Evolutionary conservation across 2,113 vertebrate genomes (phyloP).

Genomic region (Athene noctua): DNA sequence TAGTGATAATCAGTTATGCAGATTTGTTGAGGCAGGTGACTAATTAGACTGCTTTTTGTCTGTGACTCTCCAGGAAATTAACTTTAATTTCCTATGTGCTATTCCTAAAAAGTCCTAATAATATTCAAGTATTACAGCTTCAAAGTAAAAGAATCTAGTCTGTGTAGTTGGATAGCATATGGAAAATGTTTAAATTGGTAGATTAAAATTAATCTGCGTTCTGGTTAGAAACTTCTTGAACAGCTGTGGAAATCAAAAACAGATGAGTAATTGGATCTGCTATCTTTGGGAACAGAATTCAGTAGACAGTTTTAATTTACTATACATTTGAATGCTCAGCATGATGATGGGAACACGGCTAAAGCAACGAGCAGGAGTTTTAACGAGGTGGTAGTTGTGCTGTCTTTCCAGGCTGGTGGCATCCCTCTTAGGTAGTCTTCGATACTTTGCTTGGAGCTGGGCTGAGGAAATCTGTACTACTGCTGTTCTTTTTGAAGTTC

Average conservation of each 20-base stretch:
- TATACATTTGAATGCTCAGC: neutral
- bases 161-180: neutral
- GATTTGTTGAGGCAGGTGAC: neutral
- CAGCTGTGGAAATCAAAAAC: constrained; percentile 23
- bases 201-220: neutral
- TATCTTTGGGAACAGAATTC: constrained; percentile 22
- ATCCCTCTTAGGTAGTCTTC: neutral
- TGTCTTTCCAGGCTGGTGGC: neutral
- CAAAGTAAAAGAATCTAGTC: neutral
- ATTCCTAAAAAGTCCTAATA: neutral
- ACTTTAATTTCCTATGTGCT: neutral
- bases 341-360: neutral
- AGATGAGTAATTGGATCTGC: neutral
- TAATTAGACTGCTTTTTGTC: neutral
- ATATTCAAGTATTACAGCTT: neutral
- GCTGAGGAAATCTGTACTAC: neutral
- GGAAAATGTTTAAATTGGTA: neutral
- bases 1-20: neutral
- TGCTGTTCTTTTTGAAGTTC: neutral
- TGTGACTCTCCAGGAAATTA: neutral
- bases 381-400: neutral
- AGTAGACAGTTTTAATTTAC: neutral
- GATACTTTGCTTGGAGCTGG: rapidly evolving
- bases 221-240: neutral
- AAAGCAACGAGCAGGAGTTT: neutral